These are phyloP conservation scores for Nesogale talazaci DNA, from an alignment of 2,113 vertebrate genomes.

Conservation along the genomic window DNA sequence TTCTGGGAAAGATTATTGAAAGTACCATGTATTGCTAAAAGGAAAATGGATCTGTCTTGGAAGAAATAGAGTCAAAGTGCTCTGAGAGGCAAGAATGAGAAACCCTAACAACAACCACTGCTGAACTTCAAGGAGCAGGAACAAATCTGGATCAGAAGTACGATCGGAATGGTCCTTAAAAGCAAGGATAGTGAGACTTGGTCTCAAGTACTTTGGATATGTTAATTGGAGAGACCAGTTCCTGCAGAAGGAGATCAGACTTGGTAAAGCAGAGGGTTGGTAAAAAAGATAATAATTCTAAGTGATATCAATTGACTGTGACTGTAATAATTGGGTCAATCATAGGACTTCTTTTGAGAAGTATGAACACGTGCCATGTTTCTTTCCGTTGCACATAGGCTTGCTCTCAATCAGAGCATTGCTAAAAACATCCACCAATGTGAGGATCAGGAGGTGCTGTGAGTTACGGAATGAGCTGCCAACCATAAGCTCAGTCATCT, in stretches of 20 bases:
- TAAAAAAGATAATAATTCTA: background rate
- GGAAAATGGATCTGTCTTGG: no score
- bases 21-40: no score
- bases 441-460: no score
- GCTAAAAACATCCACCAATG: background rate
- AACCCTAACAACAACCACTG: no score
- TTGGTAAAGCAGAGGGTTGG: background rate
- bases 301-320: background rate
- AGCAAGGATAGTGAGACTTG: background rate
- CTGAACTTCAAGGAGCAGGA: background rate
- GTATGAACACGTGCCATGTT: background rate
- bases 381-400: background rate
- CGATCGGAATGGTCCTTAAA: background rate
- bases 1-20: background rate
- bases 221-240: background rate
- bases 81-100: no score
- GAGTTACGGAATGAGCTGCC: no score
- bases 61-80: no score
- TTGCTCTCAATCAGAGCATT: background rate
- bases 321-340: background rate
- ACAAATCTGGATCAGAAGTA: background rate
- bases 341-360: background rate
- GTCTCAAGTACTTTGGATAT: background rate
- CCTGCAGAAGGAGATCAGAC: background rate
- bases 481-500: no score